Percentiles rank a stretch among this genome's conserved stretches.
Evolutionary conservation across 2,888 invertebrate species (phyloP).

Genomic region (Pasiphila rectangulata): DNA sequence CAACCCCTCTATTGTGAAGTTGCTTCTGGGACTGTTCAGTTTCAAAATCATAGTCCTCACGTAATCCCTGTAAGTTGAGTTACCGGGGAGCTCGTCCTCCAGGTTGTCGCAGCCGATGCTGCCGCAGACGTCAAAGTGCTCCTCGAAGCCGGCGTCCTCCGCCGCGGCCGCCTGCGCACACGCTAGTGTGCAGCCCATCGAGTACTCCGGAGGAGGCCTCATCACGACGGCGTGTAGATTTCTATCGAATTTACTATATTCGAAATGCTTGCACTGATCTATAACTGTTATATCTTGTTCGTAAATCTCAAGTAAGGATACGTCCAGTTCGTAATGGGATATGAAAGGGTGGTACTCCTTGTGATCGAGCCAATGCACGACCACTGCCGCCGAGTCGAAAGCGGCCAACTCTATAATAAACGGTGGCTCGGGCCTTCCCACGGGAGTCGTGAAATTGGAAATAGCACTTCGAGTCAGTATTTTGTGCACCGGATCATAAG

Average conservation of each 20-base stretch:
- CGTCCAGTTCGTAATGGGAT: slow-evolving; percentile 59
- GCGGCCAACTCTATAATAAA: slow-evolving; percentile 65
- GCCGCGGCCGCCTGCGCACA: background rate
- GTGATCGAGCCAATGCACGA: slow-evolving; percentile 66
- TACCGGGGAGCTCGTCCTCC: slow-evolving; percentile 44
- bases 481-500: slow-evolving; percentile 45
- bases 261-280: slow-evolving; percentile 52
- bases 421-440: slow-evolving; percentile 66
- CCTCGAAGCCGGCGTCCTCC: slow-evolving; percentile 39
- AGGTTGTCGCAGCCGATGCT: slow-evolving; percentile 46
- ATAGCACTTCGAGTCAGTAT: slow-evolving; percentile 56
- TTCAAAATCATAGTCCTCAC: slow-evolving; percentile 51
- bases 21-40: slow-evolving; percentile 43
- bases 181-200: background rate
- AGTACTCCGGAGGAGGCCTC: slow-evolving; percentile 52
- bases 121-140: slow-evolving; percentile 61
- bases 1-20: slow-evolving; percentile 52
- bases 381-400: slow-evolving; percentile 45
- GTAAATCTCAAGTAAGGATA: slow-evolving; percentile 54
- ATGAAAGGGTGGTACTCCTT: slow-evolving; percentile 56
- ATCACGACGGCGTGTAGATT: slow-evolving; percentile 58
- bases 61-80: slow-evolving; percentile 47
- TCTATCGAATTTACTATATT: slow-evolving; percentile 47
- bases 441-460: slow-evolving; percentile 56
- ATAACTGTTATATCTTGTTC: slow-evolving; percentile 41